Conservation (phyloP, 1,140 invertebrate species). For the Acromyrmex charruanus region DNA sequence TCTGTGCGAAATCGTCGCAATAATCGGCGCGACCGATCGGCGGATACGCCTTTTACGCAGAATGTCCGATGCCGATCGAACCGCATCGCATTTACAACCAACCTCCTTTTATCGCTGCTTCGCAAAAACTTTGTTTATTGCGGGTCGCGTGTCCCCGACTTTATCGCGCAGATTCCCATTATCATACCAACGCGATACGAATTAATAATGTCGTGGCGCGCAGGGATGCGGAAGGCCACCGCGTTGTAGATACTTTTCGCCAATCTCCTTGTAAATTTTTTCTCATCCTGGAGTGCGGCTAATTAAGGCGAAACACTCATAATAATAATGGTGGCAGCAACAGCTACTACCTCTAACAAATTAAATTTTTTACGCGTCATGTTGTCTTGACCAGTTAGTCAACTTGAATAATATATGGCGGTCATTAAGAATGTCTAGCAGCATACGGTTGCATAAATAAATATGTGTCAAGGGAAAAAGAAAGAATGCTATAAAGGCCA, state of each 20-base stretch:
- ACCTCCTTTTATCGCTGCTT: not conserved
- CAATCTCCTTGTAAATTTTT: slow-evolving; percentile 38
- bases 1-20: slow-evolving; percentile 26
- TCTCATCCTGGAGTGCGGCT: not conserved
- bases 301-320: slow-evolving; percentile 39
- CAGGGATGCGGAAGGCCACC: not conserved
- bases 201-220: slow-evolving; percentile 12
- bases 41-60: not conserved
- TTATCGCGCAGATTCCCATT: slow-evolving; percentile 28
- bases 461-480: slow-evolving; percentile 36
- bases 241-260: not conserved
- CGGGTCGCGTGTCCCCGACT: not conserved
- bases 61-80: not conserved
- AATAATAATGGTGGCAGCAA: slow-evolving; percentile 31
- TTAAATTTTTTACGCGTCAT: slow-evolving; percentile 50
- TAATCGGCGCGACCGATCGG: slow-evolving; percentile 2
- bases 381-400: slow-evolving; percentile 48
- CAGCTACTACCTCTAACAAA: slow-evolving; percentile 53
- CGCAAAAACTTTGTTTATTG: slow-evolving; percentile 48
- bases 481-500: not conserved
- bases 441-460: slow-evolving; percentile 43
- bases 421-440: slow-evolving; percentile 34
- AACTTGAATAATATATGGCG: slow-evolving; percentile 50
- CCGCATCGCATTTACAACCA: not conserved
- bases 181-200: slow-evolving; percentile 23